Evolutionary conservation across 2,888 invertebrate species (phyloP).

Genomic region (Ctena decussata): DNA sequence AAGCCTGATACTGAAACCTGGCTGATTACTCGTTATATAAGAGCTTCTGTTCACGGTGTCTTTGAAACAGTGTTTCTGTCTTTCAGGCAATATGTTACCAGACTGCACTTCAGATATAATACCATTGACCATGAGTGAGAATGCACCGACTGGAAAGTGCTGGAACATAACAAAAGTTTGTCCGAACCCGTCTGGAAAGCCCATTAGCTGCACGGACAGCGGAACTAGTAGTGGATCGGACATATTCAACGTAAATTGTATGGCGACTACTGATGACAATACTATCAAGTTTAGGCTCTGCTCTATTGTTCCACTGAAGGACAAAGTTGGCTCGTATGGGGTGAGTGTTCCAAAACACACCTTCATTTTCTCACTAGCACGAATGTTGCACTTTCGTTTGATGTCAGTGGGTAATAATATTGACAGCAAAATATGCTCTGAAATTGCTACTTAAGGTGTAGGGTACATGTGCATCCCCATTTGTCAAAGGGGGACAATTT

Average conservation of each 20-base stretch:
- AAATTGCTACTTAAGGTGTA: no score
- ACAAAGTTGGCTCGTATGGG: background rate
- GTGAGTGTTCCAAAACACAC: conserved; percentile 15
- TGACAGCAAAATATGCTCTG: no score
- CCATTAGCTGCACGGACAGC: conserved; percentile 15
- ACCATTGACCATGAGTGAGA: conserved; percentile 12
- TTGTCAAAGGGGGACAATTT: no score
- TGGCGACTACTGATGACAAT: background rate
- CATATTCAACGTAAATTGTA: conserved; percentile 30
- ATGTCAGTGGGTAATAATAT: no score
- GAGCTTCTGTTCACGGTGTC: no score
- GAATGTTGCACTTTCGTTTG: no score
- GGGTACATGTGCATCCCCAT: no score
- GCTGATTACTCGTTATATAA: no score
- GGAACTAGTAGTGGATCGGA: conserved; percentile 7
- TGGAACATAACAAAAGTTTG: conserved; percentile 4
- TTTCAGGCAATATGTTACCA: background rate
- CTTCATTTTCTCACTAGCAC: no score
- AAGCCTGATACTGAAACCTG: no score
- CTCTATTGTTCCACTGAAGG: conserved; percentile 3
- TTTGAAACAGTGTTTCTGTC: no score
- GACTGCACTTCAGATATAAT: background rate
- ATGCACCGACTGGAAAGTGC: conserved; percentile 12
- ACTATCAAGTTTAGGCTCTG: conserved; percentile 18
- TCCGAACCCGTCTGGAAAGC: conserved; percentile 18